Conservation (phyloP, 2,888 invertebrate species). For the Trissolcus brochymenae region DNA sequence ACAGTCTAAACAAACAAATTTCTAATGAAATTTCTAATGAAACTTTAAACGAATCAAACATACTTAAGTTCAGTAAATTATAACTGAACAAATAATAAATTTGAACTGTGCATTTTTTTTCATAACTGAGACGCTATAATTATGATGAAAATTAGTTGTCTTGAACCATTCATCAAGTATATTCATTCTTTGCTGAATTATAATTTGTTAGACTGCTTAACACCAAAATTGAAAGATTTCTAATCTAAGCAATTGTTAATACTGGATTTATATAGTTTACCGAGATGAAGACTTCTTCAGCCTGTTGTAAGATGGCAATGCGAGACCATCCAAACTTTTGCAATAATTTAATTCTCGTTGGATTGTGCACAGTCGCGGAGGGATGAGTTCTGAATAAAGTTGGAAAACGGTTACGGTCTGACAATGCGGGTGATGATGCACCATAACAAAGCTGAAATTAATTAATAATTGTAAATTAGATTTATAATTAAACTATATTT, state of each 20-base stretch:
- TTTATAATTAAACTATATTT: no score
- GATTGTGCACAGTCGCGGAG: slow-evolving; percentile 99
- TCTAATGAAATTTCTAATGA: neutral
- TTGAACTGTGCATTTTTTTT: no score
- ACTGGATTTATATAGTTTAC: slow-evolving; percentile 75
- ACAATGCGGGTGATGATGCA: slow-evolving; percentile 98
- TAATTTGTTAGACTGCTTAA: no score
- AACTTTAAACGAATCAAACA: neutral
- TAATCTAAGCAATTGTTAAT: no score
- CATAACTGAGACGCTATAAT: no score
- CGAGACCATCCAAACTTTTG: slow-evolving; percentile 98
- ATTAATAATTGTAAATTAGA: no score
- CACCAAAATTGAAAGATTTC: no score
- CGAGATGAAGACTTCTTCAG: slow-evolving; percentile 97
- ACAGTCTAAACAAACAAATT: slow-evolving; percentile 84
- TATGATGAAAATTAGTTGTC: no score
- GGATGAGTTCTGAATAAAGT: slow-evolving; percentile 99
- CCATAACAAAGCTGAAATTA: slow-evolving; percentile 96
- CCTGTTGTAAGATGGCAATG: slow-evolving; percentile 98
- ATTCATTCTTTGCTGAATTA: no score
- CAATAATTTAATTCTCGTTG: slow-evolving; percentile 96
- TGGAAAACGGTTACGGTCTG: slow-evolving; percentile 97
- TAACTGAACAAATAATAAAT: no score
- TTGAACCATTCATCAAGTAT: no score
- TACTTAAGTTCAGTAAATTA: no score